A percentile compares a stretch with the other conserved stretches of the same genome.
Evolutionary conservation across 1,140 invertebrate genomes (phyloP).

Genomic region (Teleopsis dalmanni): DNA sequence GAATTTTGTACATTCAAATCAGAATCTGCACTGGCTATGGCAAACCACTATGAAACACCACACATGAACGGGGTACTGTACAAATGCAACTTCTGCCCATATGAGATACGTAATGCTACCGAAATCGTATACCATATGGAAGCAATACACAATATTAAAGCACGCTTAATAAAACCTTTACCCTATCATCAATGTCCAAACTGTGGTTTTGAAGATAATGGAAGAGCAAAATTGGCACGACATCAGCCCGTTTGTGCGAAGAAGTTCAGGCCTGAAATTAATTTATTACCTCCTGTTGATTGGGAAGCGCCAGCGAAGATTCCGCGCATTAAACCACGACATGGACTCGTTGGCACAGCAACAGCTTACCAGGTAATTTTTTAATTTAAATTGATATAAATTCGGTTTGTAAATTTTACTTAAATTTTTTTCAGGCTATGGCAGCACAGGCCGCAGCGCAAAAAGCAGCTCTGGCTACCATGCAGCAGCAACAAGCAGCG

Average conservation of each 20-base stretch:
- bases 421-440: conserved; percentile 29
- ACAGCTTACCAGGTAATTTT: conserved; percentile 40
- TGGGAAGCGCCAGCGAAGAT: conserved; percentile 92
- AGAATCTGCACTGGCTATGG: conserved; percentile 78
- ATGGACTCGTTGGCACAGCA: conserved; percentile 42
- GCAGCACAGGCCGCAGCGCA: conserved; percentile 42
- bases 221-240: conserved; percentile 83
- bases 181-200: conserved; percentile 87
- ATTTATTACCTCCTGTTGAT: conserved; percentile 73
- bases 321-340: conserved; percentile 48
- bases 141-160: conserved; percentile 73
- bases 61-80: conserved; percentile 83
- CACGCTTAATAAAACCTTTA: conserved; percentile 73
- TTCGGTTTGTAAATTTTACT: not conserved
- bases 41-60: conserved; percentile 84
- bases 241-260: conserved; percentile 85
- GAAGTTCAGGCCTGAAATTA: conserved; percentile 80
- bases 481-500: conserved; percentile 39
- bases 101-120: conserved; percentile 74
- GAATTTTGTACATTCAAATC: conserved; percentile 89
- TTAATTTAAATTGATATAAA: conserved; percentile 1
- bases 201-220: conserved; percentile 91
- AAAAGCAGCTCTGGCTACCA: conserved; percentile 39
- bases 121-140: conserved; percentile 91
- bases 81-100: conserved; percentile 80